Evolutionary conservation across 2,113 vertebrate genomes (phyloP).

Genomic region (Hydropotes inermis): DNA sequence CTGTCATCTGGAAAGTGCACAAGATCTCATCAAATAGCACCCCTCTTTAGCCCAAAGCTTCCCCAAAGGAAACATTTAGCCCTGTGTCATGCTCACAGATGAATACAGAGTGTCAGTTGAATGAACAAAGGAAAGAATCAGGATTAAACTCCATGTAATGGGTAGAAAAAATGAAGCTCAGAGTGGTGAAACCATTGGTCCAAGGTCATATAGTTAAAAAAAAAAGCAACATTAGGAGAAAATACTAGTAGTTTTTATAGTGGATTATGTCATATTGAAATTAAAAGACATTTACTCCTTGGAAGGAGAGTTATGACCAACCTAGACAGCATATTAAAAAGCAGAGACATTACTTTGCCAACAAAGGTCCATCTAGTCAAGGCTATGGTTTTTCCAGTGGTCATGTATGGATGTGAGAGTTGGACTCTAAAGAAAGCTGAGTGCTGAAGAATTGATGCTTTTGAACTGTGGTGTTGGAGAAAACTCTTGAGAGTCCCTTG

Average conservation of each 20-base stretch:
- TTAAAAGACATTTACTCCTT: background rate
- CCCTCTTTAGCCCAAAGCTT: background rate
- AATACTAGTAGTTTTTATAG: background rate
- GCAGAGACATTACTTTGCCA: background rate
- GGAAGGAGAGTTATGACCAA: background rate
- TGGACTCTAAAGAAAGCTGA: background rate
- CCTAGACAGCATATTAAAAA: background rate
- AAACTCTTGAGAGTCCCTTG: background rate
- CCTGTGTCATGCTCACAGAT: background rate
- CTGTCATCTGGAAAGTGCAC: background rate
- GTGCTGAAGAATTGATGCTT: accelerated
- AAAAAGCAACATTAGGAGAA: background rate
- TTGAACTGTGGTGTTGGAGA: background rate
- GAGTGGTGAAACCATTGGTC: background rate
- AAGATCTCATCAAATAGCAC: background rate
- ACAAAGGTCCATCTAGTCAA: background rate
- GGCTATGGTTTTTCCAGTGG: background rate
- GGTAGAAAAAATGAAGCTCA: background rate
- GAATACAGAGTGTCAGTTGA: background rate
- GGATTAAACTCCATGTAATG: background rate
- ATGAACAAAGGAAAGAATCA: background rate
- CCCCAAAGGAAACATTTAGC: background rate
- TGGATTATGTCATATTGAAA: background rate
- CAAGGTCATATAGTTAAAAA: background rate
- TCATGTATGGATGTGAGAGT: background rate